These are phyloP conservation scores for Oreochromis aureus DNA, from an alignment of 2,113 vertebrate genomes.

Conservation along the genomic window DNA sequence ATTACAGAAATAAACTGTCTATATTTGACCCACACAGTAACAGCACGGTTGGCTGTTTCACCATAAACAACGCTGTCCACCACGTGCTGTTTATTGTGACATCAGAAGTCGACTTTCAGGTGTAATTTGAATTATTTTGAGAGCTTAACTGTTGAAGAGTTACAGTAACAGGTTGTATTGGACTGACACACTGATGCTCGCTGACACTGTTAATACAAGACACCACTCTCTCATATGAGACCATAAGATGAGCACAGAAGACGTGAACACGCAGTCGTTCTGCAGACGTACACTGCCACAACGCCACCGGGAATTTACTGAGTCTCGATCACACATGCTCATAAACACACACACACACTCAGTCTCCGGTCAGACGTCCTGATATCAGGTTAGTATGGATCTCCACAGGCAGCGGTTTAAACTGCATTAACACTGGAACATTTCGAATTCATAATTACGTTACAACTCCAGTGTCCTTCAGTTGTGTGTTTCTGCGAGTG, in stretches of 20 bases:
- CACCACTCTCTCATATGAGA: neutral
- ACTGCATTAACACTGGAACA: constrained; percentile 48
- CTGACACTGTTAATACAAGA: neutral
- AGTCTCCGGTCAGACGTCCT: constrained; percentile 19
- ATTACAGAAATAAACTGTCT: neutral
- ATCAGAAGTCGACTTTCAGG: accelerated
- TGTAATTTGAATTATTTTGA: neutral
- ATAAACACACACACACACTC: neutral
- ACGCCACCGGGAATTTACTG: neutral
- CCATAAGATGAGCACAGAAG: neutral
- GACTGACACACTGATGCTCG: neutral
- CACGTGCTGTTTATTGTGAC: neutral
- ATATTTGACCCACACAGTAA: neutral
- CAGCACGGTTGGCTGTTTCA: accelerated
- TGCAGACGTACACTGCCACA: neutral
- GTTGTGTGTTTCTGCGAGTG: neutral
- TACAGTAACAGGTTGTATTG: neutral
- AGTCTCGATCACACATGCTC: neutral
- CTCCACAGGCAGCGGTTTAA: constrained; percentile 21
- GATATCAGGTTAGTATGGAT: constrained; percentile 52
- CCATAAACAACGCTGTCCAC: neutral
- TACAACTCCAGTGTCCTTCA: neutral
- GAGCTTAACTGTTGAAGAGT: neutral
- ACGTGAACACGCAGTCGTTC: neutral
- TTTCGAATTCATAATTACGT: constrained; percentile 26